phyloP scores from a whole-genome alignment of 2,113 vertebrate species.

The Setophaga kirtlandii region DNA sequence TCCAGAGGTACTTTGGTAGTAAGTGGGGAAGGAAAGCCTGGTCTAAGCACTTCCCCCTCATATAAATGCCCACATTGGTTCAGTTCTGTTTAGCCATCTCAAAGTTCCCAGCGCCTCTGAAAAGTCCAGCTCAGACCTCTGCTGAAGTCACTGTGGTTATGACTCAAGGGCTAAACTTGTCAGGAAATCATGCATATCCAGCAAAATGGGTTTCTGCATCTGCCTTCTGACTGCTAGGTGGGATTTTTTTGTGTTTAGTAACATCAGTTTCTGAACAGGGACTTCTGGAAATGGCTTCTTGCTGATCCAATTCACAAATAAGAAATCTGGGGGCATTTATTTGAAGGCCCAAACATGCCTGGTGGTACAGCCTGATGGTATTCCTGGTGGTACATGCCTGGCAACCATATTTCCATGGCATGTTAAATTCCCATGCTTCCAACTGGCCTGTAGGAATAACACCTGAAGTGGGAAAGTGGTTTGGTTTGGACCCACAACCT shows the following conservation, averaged over 20 bases:
- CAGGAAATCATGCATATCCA: slow-evolving; percentile 8
- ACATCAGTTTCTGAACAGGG: background rate
- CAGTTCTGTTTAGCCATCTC: background rate
- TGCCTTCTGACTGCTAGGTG: background rate
- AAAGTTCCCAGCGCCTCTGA: background rate
- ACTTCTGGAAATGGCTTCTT: background rate
- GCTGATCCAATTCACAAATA: background rate
- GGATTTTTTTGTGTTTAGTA: background rate
- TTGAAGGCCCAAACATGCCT: background rate
- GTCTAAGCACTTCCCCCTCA: background rate
- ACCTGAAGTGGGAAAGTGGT: background rate
- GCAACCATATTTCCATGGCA: background rate
- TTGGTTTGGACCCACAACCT: background rate
- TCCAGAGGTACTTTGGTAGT: background rate
- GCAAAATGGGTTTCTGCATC: slow-evolving; percentile 18
- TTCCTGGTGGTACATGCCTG: background rate
- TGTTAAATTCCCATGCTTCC: background rate
- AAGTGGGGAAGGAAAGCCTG: background rate
- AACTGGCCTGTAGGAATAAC: background rate
- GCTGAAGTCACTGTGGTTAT: slow-evolving; percentile 49
- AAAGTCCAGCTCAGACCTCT: background rate
- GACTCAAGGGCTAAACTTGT: slow-evolving; percentile 49
- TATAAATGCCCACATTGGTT: background rate
- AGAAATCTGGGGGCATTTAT: background rate
- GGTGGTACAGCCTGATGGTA: background rate